Evolutionary conservation across 2,888 invertebrate genomes (phyloP).

Genomic region (Sesia apiformis): DNA sequence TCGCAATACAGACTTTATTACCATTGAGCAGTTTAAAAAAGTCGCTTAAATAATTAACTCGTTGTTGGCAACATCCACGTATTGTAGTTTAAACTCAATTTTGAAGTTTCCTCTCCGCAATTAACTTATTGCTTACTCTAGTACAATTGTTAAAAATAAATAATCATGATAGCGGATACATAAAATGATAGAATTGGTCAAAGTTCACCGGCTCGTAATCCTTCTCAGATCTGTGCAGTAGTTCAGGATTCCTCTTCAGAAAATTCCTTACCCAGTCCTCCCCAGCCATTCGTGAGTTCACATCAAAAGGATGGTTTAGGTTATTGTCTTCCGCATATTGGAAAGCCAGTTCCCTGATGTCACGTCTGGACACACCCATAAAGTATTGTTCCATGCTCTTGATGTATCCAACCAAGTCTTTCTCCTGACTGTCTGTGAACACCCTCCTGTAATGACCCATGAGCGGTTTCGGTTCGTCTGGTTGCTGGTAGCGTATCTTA

Average conservation of each 20-base stretch:
- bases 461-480: slow-evolving; percentile 58
- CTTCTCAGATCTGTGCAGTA: slow-evolving; percentile 48
- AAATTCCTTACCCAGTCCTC: slow-evolving; percentile 70
- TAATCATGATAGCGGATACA: slow-evolving; percentile 66
- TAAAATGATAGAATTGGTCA: slow-evolving; percentile 68
- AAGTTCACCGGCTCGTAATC: slow-evolving; percentile 65
- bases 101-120: too few species aligned
- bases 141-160: slow-evolving; percentile 1
- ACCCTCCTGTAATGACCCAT: slow-evolving; percentile 68
- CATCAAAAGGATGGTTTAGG: slow-evolving; percentile 61
- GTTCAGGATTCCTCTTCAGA: slow-evolving; percentile 61
- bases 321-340: slow-evolving; percentile 65
- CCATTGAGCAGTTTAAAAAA: too few species aligned
- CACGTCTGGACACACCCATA: slow-evolving; percentile 63
- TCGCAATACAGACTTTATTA: too few species aligned
- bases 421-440: slow-evolving; percentile 65
- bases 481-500: slow-evolving; percentile 58
- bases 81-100: too few species aligned
- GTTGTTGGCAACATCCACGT: too few species aligned
- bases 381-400: slow-evolving; percentile 68
- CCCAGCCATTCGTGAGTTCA: slow-evolving; percentile 65
- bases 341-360: slow-evolving; percentile 65
- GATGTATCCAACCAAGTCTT: slow-evolving; percentile 64
- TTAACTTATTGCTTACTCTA: too few species aligned
- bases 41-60: too few species aligned